phyloP scores from a whole-genome alignment of 2,113 vertebrate species.

The Thalassoma bifasciatum region DNA sequence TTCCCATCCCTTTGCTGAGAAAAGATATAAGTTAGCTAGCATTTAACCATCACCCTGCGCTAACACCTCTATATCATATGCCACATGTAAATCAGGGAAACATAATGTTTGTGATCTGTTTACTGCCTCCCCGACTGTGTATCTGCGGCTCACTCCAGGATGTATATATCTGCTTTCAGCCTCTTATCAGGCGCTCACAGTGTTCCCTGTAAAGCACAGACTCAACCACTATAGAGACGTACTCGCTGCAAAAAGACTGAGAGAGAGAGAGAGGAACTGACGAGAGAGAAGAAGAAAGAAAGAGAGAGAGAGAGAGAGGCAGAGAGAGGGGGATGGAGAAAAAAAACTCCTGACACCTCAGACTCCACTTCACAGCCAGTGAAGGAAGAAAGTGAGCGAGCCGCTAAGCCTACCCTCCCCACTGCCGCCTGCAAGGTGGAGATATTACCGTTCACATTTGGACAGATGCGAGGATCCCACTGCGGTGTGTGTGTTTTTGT shows the following conservation, averaged over 20 bases:
- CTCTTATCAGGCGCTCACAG: slow-evolving; percentile 82
- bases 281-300: slow-evolving; percentile 33
- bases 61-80: slow-evolving; percentile 50
- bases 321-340: slow-evolving; percentile 2
- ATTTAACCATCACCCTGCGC: slow-evolving; percentile 26
- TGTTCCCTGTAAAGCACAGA: slow-evolving; percentile 75
- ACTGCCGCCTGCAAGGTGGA: slow-evolving; percentile 81
- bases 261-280: slow-evolving; percentile 38
- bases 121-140: slow-evolving; percentile 63
- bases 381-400: slow-evolving; percentile 78
- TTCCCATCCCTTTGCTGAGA: slow-evolving; percentile 1
- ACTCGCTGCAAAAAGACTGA: slow-evolving; percentile 56
- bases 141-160: slow-evolving; percentile 64
- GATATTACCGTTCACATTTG: slow-evolving; percentile 83
- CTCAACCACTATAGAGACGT: slow-evolving; percentile 74
- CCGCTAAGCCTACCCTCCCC: slow-evolving; percentile 77
- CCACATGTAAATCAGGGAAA: slow-evolving; percentile 67
- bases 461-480: slow-evolving; percentile 79
- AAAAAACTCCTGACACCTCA: slow-evolving; percentile 83
- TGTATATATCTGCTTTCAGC: slow-evolving; percentile 82
- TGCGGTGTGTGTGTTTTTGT: slow-evolving; percentile 50
- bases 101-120: slow-evolving; percentile 76
- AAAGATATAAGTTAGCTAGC: slow-evolving; percentile 20
- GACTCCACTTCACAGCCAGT: slow-evolving; percentile 84
- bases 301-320: slow-evolving; percentile 31